These are phyloP conservation scores for Noctua pronuba DNA, from an alignment of 2,888 invertebrate genomes.

Conservation along the genomic window DNA sequence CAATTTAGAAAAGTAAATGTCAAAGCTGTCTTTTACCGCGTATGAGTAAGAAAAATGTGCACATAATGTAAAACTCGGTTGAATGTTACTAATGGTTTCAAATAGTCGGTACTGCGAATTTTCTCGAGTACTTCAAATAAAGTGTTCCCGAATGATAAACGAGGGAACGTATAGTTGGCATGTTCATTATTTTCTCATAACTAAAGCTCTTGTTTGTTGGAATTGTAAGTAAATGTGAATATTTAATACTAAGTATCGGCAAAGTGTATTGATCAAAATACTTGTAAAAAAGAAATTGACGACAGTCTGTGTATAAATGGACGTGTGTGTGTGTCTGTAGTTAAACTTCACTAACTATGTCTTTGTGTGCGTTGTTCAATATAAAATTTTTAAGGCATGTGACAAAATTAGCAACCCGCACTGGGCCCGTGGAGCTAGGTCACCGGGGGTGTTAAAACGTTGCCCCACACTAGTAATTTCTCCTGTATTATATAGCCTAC, in stretches of 20 bases:
- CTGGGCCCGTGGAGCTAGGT: no score
- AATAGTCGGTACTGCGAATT: constrained; percentile 36
- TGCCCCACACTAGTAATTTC: no score
- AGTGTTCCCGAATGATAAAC: constrained; percentile 52
- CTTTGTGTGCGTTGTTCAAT: no score
- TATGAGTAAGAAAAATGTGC: constrained; percentile 42
- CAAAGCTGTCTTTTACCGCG: not conserved
- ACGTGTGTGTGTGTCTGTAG: not conserved
- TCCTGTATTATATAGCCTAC: no score
- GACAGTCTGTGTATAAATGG: not conserved
- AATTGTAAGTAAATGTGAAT: constrained; percentile 22
- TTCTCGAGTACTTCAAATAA: constrained; percentile 45
- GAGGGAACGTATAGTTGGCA: constrained; percentile 24
- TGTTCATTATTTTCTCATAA: constrained; percentile 39
- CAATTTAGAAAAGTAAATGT: not conserved
- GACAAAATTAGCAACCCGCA: no score
- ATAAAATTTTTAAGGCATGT: no score
- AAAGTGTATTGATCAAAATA: not conserved
- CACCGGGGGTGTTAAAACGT: no score
- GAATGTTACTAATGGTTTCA: constrained; percentile 56
- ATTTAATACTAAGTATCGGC: constrained; percentile 3
- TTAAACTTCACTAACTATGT: no score
- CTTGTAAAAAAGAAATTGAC: not conserved
- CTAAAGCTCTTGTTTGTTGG: not conserved
- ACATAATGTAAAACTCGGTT: constrained; percentile 28